phyloP scores from a whole-genome alignment of 2,797 vertebrate species.

The Rousettus madagascariensis region DNA sequence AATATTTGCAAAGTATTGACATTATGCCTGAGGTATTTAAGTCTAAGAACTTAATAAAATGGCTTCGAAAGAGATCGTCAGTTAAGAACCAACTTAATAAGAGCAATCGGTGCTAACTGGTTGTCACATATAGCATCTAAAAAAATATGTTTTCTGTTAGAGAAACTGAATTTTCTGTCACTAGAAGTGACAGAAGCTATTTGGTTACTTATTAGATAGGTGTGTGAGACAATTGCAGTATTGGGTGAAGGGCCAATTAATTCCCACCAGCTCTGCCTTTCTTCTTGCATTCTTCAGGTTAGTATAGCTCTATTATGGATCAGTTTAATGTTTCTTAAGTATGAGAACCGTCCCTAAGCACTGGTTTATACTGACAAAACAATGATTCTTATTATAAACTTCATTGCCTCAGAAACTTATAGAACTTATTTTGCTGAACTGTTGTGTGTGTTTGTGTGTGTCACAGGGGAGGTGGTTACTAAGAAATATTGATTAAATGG shows the following conservation, averaged over 20 bases:
- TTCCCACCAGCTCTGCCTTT: background rate
- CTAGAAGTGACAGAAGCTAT: background rate
- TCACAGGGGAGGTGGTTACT: rapidly evolving
- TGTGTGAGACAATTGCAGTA: background rate
- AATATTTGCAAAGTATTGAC: background rate
- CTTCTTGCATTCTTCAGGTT: background rate
- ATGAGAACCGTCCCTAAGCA: background rate
- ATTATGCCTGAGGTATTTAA: background rate
- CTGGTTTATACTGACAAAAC: background rate
- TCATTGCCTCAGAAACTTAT: background rate
- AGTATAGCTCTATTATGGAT: background rate
- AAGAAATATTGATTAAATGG: background rate
- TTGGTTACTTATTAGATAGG: background rate
- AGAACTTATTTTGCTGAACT: background rate
- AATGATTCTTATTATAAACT: background rate
- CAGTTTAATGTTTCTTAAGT: background rate
- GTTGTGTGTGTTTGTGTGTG: background rate
- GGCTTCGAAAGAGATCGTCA: background rate
- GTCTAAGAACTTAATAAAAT: background rate
- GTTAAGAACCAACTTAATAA: background rate
- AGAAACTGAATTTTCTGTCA: background rate
- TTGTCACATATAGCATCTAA: background rate
- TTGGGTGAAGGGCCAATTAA: background rate
- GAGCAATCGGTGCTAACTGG: background rate
- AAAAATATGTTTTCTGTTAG: background rate